Evolutionary conservation across 2,797 vertebrate species (phyloP), one percentile per base, ranked within the genome.

Genomic region (Pseudocheirus occidentalis): DNA sequence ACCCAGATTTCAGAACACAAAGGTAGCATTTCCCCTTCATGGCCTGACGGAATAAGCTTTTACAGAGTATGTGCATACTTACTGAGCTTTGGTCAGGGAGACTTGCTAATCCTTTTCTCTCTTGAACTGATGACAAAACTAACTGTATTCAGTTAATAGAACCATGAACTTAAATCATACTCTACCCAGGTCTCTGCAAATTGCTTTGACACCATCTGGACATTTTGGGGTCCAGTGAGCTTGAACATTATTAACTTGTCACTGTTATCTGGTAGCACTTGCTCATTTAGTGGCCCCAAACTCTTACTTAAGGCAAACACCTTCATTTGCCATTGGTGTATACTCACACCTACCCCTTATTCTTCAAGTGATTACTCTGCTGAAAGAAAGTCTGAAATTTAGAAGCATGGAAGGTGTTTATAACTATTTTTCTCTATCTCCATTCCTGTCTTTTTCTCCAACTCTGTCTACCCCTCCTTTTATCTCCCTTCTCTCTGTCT

Each of bases 181-280:
- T 54, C 18, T 46, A 27, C 50, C 18, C 11, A 53, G 89, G 52
- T 54, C 50, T 6, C 28, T 54, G 89, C 13, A 53, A 81, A 54
- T 90, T 52, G 89, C 89, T 90, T 90, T 90, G 50, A 90, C 53
- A 90, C 89, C 89, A 90, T 90, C 50, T 90, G 89, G 89, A 54
- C 50, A 54, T 90, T 90, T 90, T 90, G 50, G 89, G 52, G 89
- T 54, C 89, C 52, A 90, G 89, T 90, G 89, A 90, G 27, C 50
- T 90, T 90, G 50, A 90, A 54, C 52, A 90, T 90, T 90, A 90
- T 54, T 90, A 90, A 90, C 89, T 90, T 90, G 89, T 90, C 89
- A 29, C 54, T 90, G 89, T 90, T 12, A 90, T 90, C 52, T 29
- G 12, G 11, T 54, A 53, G 31, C 52, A 90, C 31, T 53, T 50